Percentiles rank a stretch among this genome's conserved stretches.
These are phyloP conservation scores for Yasuhikotakia modesta DNA, from an alignment of 2,797 vertebrate genomes.

Conservation along the genomic window DNA sequence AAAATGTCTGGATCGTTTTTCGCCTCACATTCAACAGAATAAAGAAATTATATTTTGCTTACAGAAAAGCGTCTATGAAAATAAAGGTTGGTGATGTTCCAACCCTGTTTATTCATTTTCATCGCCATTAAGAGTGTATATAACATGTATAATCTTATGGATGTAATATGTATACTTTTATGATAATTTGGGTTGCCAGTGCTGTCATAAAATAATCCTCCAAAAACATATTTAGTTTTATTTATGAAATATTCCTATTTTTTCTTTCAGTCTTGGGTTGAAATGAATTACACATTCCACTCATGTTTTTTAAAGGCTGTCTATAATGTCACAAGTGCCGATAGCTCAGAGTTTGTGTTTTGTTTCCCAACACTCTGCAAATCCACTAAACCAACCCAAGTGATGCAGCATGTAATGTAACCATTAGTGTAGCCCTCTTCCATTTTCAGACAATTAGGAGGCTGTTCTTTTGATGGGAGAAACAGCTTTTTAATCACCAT, in stretches of 20 bases:
- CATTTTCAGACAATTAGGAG: constrained; percentile 58
- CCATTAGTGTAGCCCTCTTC: constrained; percentile 55
- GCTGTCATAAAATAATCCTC: background rate
- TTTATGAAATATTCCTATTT: background rate
- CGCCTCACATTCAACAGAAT: background rate
- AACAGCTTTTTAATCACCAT: constrained; percentile 72
- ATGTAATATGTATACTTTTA: background rate
- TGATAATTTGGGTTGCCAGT: background rate
- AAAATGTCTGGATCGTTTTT: background rate
- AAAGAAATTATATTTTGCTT: background rate
- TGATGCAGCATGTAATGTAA: constrained; percentile 58
- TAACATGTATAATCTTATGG: background rate
- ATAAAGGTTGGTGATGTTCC: background rate
- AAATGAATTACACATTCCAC: background rate
- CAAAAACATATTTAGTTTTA: background rate
- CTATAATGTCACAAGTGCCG: background rate
- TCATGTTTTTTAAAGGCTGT: background rate
- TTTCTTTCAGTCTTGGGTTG: background rate
- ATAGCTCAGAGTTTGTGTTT: constrained; percentile 32
- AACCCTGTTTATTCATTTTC: background rate
- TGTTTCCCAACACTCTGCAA: constrained; percentile 29
- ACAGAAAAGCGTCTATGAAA: background rate
- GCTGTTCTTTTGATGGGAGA: constrained; percentile 60
- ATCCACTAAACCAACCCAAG: constrained; percentile 51
- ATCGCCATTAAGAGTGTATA: background rate